These are phyloP conservation scores for Whitmania pigra DNA, from an alignment of 1,140 invertebrate genomes.

Conservation along the genomic window DNA sequence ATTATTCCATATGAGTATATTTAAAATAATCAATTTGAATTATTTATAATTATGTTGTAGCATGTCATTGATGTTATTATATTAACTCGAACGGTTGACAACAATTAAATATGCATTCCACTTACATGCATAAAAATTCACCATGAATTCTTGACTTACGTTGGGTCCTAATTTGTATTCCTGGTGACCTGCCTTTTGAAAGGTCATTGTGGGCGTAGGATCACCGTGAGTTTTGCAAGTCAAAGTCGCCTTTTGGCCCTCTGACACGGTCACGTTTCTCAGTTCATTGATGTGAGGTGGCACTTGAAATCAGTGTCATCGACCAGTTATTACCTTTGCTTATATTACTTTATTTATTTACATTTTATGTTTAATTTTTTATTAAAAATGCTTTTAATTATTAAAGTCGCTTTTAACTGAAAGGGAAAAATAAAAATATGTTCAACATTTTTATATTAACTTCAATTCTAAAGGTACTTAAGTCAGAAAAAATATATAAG, in stretches of 20 bases:
- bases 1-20: too few species aligned
- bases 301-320: slow-evolving; percentile 8
- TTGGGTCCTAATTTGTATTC: slow-evolving; percentile 21
- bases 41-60: too few species aligned
- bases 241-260: slow-evolving; percentile 16
- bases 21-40: too few species aligned
- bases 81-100: not conserved
- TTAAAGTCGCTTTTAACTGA: too few species aligned
- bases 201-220: slow-evolving; percentile 19
- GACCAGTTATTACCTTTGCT: too few species aligned
- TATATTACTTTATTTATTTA: too few species aligned
- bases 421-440: too few species aligned
- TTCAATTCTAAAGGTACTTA: too few species aligned
- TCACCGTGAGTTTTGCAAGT: slow-evolving; percentile 18
- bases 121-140: not conserved
- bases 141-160: slow-evolving; percentile 13
- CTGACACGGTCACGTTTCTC: slow-evolving; percentile 14
- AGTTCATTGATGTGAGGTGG: slow-evolving; percentile 12
- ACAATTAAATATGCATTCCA: not conserved
- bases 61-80: not conserved
- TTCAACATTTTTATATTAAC: too few species aligned
- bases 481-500: too few species aligned
- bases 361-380: too few species aligned
- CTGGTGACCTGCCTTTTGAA: slow-evolving; percentile 20
- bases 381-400: too few species aligned